Base-by-base conservation (phyloP, 2,113 vertebrate species). In the Serinus canaria region DNA sequence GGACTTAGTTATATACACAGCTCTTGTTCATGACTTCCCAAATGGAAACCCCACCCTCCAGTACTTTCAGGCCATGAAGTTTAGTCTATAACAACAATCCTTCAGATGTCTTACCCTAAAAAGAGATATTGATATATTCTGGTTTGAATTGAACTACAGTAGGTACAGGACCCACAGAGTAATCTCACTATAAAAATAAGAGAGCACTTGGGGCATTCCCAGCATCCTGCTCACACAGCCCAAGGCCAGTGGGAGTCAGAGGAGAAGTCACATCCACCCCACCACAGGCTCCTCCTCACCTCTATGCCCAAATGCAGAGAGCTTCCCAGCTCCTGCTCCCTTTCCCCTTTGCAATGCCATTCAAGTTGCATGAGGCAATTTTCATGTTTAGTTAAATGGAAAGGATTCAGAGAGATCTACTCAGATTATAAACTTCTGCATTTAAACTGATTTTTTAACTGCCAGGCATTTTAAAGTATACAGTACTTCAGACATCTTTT, bases 271-370 rank as follows among this genome's bases (percentile, higher is more conserved):
- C 46, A 46, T 17, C 53, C 62, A 79, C 4, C 15, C 37, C 52
- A 35, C 20, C 9, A 19, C 52, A 49, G 43, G 53, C 44, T 77
- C 66, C 28, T 64, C 53, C 78, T 73, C 50, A 75, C 31, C 80
- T 17, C 16, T 1, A 8, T n/a, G 39, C 41, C 28, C 58, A 76
- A 60, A 49, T 1, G 31, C 24, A 47, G 0, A 37, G 9, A 84
- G 53, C 18, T 33, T 30, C 75, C 39, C 3, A 19, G 46, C 31
- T 52, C 43, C 47, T 75, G 9, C 31, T 79, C 43, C n/a, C 52
- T 43, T 43, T 35, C 11, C 12, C 35, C 30, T 23, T 60, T 43
- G 35, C 62, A 30, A 35, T 9, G 24, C 24, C 43, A 14, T 24
- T 68, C 9, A 4, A 52, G 11, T 8, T 50, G 24, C 56, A 92